Conservation (phyloP, 2,888 invertebrate species). For the Arrhopalites spinosus region DNA sequence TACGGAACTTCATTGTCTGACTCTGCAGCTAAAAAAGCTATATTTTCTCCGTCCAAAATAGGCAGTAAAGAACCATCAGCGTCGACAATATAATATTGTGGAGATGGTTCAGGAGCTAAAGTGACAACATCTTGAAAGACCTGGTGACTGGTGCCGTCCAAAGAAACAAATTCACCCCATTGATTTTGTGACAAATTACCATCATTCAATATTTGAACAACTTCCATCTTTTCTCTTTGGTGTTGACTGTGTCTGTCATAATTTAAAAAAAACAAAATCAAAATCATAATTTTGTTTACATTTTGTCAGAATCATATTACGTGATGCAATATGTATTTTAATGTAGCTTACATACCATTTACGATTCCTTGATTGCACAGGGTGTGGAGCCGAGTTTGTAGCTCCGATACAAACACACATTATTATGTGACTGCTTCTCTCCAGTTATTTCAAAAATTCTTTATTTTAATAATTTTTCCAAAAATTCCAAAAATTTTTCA, state of each 20-base stretch:
- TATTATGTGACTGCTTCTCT: background rate
- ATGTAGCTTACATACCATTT: background rate
- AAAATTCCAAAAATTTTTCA: background rate
- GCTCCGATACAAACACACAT: background rate
- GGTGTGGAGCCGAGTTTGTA: background rate
- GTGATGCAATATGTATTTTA: too few species aligned
- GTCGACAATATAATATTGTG: slow-evolving; percentile 27
- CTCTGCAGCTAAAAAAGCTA: slow-evolving; percentile 19
- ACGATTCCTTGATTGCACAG: background rate
- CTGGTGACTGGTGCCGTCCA: slow-evolving; percentile 17
- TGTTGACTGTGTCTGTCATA: background rate
- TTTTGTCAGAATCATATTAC: too few species aligned
- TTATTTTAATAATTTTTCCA: background rate
- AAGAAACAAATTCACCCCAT: slow-evolving; percentile 20
- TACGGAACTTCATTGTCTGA: slow-evolving; percentile 34
- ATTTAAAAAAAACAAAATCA: background rate
- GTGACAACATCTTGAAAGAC: slow-evolving; percentile 22
- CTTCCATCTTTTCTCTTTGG: slow-evolving; percentile 29
- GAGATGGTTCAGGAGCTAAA: slow-evolving; percentile 21
- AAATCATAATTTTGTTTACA: background rate
- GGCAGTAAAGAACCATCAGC: slow-evolving; percentile 32
- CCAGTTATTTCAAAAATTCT: background rate
- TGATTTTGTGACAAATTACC: slow-evolving; percentile 7
- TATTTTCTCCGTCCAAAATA: slow-evolving; percentile 23
- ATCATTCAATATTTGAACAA: slow-evolving; percentile 25